Conservation (phyloP, 2,113 vertebrate species). For the Paratilapia polleni region DNA sequence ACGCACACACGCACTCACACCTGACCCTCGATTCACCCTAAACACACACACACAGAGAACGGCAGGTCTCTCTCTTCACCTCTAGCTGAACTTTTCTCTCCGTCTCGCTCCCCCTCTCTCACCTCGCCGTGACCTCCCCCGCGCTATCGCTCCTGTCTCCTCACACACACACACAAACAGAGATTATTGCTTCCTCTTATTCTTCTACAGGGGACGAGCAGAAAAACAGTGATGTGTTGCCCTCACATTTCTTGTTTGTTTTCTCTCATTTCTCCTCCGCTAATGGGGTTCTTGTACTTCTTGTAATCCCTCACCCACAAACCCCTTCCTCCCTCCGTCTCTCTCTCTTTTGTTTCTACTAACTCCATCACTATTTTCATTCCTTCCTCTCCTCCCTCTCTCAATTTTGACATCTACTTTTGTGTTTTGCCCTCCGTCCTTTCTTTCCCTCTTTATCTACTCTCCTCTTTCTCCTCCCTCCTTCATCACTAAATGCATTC, state of each 20-base stretch:
- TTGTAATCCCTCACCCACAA: neutral
- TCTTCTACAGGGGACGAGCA: constrained; percentile 39
- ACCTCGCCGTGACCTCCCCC: constrained; percentile 70
- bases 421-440: neutral
- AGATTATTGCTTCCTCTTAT: constrained; percentile 72
- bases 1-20: constrained; percentile 39
- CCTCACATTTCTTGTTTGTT: constrained; percentile 54
- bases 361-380: neutral
- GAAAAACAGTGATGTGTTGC: constrained; percentile 56
- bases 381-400: too few species aligned
- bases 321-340: neutral
- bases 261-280: constrained; percentile 41
- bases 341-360: neutral
- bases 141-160: constrained; percentile 62
- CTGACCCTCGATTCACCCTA: constrained; percentile 59
- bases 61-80: constrained; percentile 70
- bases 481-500: too few species aligned
- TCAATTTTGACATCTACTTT: neutral
- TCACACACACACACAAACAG: constrained; percentile 43
- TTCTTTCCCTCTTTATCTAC: neutral
- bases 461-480: too few species aligned
- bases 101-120: constrained; percentile 70
- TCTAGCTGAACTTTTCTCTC: constrained; percentile 68
- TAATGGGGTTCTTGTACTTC: constrained; percentile 24
- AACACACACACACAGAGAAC: constrained; percentile 42